Evolutionary conservation across 2,888 invertebrate genomes (phyloP), one percentile per base, ranked within the genome.

Genomic region (Ptycholaimellus sp.): DNA sequence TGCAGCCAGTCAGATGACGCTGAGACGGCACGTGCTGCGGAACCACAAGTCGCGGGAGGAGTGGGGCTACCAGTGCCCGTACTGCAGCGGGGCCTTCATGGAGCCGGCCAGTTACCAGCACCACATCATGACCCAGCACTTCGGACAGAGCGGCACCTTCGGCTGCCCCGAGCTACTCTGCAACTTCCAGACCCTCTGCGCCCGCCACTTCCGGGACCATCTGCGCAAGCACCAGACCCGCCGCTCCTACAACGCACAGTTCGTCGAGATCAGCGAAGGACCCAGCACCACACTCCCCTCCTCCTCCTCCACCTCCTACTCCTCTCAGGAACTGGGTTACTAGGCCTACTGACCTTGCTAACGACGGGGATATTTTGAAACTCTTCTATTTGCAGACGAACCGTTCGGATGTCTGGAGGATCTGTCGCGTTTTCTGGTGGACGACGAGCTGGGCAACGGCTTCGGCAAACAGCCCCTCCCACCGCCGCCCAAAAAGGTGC

Each of bases 1-100:
- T 55, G 30, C 39, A 55, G 55, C 55, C 1, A 51, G 52, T 30
- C 52, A 55, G 42, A 55, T 56, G 54, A 55, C 55, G 0, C 44
- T 55, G 2, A 46, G 52, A 16, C 44, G 55, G 7, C 55, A 55
- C 37, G 45, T 44, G 13, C 45, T 56, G n/a, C 43, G 55, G 9
- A 49, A 49, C 35, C 55, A 55, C 42, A 48, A 47, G 2, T 42
- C 50, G 5, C 42, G 48, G 27, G 34, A 44, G 2, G 44, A 49
- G 30, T 55, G 55, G 55, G 51, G 52, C n/a, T 54, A 54, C 36
- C 41, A 40, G 17, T 55, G 55, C 36, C 53, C 55, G 7, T 52
- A 54, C 40, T 55, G 55, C 35, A 37, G 36, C 1, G 49, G 51
- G 14, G 14, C 34, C 9, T 38, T 34, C 23, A 52, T 55, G 53